These are phyloP conservation scores for Andrena marginata DNA, from an alignment of 2,888 invertebrate species.

Conservation along the genomic window DNA sequence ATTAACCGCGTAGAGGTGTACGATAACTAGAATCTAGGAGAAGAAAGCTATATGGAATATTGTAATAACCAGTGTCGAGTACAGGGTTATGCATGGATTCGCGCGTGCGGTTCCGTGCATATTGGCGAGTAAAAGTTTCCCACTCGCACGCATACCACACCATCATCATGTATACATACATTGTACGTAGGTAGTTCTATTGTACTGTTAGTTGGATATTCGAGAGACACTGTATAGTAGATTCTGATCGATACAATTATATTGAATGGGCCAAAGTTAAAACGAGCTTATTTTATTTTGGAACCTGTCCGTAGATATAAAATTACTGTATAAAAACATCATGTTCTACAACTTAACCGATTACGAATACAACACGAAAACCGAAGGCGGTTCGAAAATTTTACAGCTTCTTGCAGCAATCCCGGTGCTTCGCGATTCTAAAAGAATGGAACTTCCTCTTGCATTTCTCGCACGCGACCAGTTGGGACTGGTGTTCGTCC, in stretches of 20 bases:
- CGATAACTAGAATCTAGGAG: constrained; percentile 57
- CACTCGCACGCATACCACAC: constrained; percentile 56
- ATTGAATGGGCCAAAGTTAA: constrained; percentile 78
- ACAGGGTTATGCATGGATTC: constrained; percentile 53
- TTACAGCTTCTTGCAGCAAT: constrained; percentile 57
- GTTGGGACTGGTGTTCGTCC: constrained; percentile 73
- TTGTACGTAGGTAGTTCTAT: constrained; percentile 74
- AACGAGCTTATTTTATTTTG: constrained; percentile 48
- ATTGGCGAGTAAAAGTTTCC: constrained; percentile 58
- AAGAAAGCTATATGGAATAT: constrained; percentile 56
- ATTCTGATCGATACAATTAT: constrained; percentile 77
- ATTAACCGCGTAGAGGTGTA: constrained; percentile 60
- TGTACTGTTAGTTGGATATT: constrained; percentile 72
- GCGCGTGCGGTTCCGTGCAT: constrained; percentile 62
- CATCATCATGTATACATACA: constrained; percentile 63
- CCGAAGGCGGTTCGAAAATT: constrained; percentile 12
- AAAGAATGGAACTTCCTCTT: constrained; percentile 74
- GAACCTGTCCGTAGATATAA: constrained; percentile 18
- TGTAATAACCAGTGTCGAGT: constrained; percentile 59
- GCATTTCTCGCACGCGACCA: constrained; percentile 75
- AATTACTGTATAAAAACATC: neutral
- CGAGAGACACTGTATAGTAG: constrained; percentile 78
- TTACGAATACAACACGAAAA: neutral
- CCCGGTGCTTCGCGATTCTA: constrained; percentile 73
- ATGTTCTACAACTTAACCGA: neutral